Percentiles rank a stretch among this genome's conserved stretches.
Evolutionary conservation across 2,888 invertebrate genomes (phyloP).

Genomic region (Caenorhabditis sp.): DNA sequence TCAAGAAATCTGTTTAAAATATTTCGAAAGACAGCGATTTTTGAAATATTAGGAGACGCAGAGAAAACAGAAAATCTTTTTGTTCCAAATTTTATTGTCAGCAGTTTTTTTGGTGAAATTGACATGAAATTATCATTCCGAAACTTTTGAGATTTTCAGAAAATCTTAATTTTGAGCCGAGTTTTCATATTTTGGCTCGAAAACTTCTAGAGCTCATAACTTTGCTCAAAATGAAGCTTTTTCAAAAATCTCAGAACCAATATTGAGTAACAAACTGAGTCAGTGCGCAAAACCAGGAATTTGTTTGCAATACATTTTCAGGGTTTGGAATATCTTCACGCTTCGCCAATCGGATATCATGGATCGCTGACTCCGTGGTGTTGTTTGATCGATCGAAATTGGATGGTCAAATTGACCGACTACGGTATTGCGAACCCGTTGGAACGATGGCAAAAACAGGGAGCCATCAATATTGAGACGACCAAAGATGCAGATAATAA

Average conservation of each 20-base stretch:
- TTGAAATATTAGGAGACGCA: too few species aligned
- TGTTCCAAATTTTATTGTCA: too few species aligned
- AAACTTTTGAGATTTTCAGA: too few species aligned
- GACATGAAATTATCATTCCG: too few species aligned
- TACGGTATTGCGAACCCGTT: conserved; percentile 64
- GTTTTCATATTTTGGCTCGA: too few species aligned
- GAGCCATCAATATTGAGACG: conserved; percentile 58
- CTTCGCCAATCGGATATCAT: conserved; percentile 65
- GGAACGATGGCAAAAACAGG: conserved; percentile 67
- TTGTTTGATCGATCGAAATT: conserved; percentile 68
- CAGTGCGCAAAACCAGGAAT: too few species aligned
- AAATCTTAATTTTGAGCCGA: too few species aligned
- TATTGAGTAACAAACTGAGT: not conserved
- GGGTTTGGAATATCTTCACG: conserved; percentile 68
- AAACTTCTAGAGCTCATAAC: conserved; percentile 1
- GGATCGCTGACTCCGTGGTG: conserved; percentile 68
- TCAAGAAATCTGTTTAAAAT: too few species aligned
- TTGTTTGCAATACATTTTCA: conserved; percentile 9
- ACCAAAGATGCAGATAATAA: conserved; percentile 63
- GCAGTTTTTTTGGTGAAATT: too few species aligned
- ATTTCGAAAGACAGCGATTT: too few species aligned
- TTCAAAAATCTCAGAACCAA: not conserved
- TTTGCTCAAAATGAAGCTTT: conserved; percentile 5
- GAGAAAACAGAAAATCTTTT: too few species aligned
- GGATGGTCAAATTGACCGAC: conserved; percentile 70